Percentiles rank a stretch among this genome's conserved stretches.
These are phyloP conservation scores for Sebastes ruberrimus DNA, from an alignment of 2,797 vertebrate species.

Conservation along the genomic window DNA sequence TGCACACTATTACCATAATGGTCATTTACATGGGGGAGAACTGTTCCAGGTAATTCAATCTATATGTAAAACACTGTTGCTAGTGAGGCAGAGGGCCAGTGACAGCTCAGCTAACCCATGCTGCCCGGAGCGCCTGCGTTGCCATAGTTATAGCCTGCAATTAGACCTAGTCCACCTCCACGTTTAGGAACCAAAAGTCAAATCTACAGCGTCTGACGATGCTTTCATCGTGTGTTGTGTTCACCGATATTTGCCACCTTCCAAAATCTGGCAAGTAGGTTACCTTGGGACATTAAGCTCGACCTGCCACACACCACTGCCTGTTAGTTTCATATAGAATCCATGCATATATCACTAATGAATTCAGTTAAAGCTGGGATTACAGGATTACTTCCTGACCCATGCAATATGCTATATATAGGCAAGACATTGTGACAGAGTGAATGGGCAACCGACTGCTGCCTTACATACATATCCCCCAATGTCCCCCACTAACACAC, in stretches of 20 bases:
- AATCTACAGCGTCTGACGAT: background rate
- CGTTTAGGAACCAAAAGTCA: constrained; percentile 14
- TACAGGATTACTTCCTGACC: constrained; percentile 13
- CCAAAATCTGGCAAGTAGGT: background rate
- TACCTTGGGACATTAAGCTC: accelerated
- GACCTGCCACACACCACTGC: background rate
- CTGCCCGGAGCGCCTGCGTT: constrained; percentile 57
- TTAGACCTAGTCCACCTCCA: constrained; percentile 22
- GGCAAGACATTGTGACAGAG: background rate
- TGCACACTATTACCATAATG: constrained; percentile 71
- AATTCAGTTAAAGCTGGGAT: constrained; percentile 3
- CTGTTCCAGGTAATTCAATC: constrained; percentile 78
- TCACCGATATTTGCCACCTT: background rate
- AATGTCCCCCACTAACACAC: background rate
- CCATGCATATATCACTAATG: background rate
- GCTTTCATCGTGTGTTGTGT: background rate
- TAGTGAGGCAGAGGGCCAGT: constrained; percentile 41
- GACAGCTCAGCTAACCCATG: constrained; percentile 53
- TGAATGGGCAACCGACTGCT: background rate
- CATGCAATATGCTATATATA: constrained; percentile 10
- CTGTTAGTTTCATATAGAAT: background rate
- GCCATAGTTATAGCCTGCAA: constrained; percentile 61
- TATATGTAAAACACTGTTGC: constrained; percentile 80
- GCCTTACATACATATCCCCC: background rate
- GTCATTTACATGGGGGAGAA: constrained; percentile 75